Conservation (phyloP, 2,888 invertebrate genomes). For the Zaprionus lineosus region DNA sequence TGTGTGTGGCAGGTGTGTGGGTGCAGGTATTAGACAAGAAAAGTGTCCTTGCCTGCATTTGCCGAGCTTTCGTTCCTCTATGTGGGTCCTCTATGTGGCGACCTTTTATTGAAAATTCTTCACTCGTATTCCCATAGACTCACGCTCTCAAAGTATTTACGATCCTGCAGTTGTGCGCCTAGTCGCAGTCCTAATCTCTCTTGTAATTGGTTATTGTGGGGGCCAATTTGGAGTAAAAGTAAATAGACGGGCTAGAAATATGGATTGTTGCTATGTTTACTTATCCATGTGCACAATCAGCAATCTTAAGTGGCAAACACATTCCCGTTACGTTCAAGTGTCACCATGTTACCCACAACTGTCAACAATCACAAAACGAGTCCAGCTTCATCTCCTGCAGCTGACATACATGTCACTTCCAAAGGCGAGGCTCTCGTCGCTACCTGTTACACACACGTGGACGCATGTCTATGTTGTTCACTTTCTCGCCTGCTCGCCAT, state of each 20-base stretch:
- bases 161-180: too few species aligned
- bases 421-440: slow-evolving; percentile 34
- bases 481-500: slow-evolving; percentile 27
- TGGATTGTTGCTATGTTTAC: background rate
- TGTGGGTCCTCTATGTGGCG: too few species aligned
- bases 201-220: background rate
- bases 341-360: slow-evolving; percentile 50
- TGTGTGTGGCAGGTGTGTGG: background rate
- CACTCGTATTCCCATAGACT: too few species aligned
- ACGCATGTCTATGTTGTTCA: slow-evolving; percentile 45
- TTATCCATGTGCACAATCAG: slow-evolving; percentile 50
- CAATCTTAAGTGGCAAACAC: slow-evolving; percentile 39
- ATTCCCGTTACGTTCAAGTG: slow-evolving; percentile 60
- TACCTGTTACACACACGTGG: slow-evolving; percentile 43
- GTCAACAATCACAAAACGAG: slow-evolving; percentile 48
- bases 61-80: too few species aligned
- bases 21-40: slow-evolving; percentile 6
- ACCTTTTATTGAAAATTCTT: too few species aligned
- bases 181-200: background rate
- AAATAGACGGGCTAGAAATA: slow-evolving; percentile 15
- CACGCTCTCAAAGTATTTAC: too few species aligned
- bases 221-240: background rate
- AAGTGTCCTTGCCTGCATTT: slow-evolving; percentile 8
- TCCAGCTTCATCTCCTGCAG: slow-evolving; percentile 14
- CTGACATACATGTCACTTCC: slow-evolving; percentile 41